Evolutionary conservation across 1,140 invertebrate genomes (phyloP), one percentile per base, ranked within the genome.

Genomic region (Lordiphosa clarofinis): DNA sequence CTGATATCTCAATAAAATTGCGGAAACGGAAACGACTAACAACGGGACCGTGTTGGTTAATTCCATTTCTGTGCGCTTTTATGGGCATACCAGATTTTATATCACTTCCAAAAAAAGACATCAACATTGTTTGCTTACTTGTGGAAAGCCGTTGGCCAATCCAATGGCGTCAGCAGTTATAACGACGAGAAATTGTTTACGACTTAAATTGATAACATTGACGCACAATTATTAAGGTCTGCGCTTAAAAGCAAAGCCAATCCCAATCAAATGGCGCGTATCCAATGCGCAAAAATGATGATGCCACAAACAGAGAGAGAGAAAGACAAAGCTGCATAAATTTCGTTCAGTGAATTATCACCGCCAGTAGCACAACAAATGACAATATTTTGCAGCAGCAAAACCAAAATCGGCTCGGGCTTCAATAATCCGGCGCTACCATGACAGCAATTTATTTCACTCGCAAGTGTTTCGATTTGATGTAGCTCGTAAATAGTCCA

Each of bases 21-120:
- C 64, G 67, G 68, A 81, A 75, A 46, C 78, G 76, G 76, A 84
- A 76, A 81, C 36, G 58, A 53, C 40, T 58, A 78, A 73, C 67
- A 62, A 56, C 28, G 49, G 55, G 28, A 53, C 56, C 60, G 78
- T 84, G 67, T 76, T 82, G 58, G 76, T 82, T 81, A 82, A 81
- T 76, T 84, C 28, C 46, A 52, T 38, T 62, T 42, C 39, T 49
- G 13, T 33, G 38, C 5, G 37, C 39, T 72, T 81, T 81, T 81
- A 84, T 84, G 62, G 38, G 31, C 28, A 33, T 4, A 56, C 35
- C 57, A 62, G 42, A 68, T 68, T 56, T 67, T 54, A 72, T 74
- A 35, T 56, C 33, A 28, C 37, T 28, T 6, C 49, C 58, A 56
- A 47, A 36, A 48, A 42, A 55, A 56, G 54, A 63, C 61, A 61